Evolutionary conservation across 23 tunicate genomes (phyloP), one percentile per base, ranked within the genome.

Genomic region (Styela clava): DNA sequence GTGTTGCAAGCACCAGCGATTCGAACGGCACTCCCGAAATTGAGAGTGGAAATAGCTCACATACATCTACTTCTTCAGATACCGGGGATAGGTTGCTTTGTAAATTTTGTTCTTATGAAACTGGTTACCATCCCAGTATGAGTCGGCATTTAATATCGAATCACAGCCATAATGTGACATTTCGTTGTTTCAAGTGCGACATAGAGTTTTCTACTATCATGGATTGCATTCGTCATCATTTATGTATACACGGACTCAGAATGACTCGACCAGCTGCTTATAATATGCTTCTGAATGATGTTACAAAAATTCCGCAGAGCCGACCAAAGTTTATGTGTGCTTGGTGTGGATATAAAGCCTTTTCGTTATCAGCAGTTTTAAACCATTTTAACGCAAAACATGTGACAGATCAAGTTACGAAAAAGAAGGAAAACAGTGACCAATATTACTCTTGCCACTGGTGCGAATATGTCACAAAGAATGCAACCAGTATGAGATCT

Each of bases 261-360:
- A 27, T 67, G 24, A 29, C 16, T 25, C 30, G 31, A 19, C 30
- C 30, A 25, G 24, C 31, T 19, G 71, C 71, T 18, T 67, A 29
- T 27, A 29, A 67, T 29, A 25, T 67, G 30, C 31, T 67, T 27
- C 71, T 67, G 71, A 67, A 67, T 29, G 71, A 67, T 67, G 22
- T 67, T 1, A 1, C 16, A 27, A 67, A 16, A 16, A 27, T 67
- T 19, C 22, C 71, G 16, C 16, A 67, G 0, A 29, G 31, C 1
- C 0, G 31, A 67, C 19, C 12, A 27, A 67, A 67, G 22, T 29
- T 25, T 22, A 1, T 67, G 71, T 67, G 71, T 29, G 30, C 71
- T 22, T 67, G 71, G 71, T 67, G 71, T 29, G 31, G 31, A 29
- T 67, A 1, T 67, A 67, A 27, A 67, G 71, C 1, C 30, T 67